Evolutionary conservation across 2,797 vertebrate species (phyloP).

Genomic region (Macropus fuliginosus): DNA sequence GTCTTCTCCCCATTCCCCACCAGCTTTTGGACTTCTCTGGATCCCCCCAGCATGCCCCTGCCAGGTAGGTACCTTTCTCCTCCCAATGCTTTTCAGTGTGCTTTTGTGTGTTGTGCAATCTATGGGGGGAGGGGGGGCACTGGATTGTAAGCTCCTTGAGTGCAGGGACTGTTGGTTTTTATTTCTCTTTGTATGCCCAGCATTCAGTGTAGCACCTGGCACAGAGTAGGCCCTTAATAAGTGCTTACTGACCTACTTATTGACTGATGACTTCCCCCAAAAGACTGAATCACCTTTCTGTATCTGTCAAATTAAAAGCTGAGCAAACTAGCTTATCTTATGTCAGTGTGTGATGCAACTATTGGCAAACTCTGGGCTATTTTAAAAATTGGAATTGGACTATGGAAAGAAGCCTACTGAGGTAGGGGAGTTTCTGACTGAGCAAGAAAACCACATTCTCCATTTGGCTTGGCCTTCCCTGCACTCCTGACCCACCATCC

Average conservation of each 20-base stretch:
- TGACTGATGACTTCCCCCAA: conserved; percentile 24
- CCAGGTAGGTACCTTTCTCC: background rate
- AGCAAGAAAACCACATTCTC: conserved; percentile 56
- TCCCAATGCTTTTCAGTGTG: background rate
- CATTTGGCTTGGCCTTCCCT: background rate
- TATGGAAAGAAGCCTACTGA: conserved; percentile 2
- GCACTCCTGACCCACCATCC: background rate
- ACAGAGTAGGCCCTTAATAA: conserved; percentile 14
- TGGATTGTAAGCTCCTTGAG: background rate
- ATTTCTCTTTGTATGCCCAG: conserved; percentile 25
- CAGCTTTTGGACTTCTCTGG: background rate
- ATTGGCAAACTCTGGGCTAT: conserved; percentile 29
- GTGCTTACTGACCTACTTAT: background rate
- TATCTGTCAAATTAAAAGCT: conserved; percentile 23
- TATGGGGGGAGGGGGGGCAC: background rate
- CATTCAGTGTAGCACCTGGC: conserved; percentile 4
- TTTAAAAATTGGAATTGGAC: conserved; percentile 48
- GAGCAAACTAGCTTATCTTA: conserved; percentile 43
- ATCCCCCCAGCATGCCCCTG: background rate
- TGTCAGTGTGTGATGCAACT: conserved; percentile 25
- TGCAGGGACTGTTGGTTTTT: conserved; percentile 39
- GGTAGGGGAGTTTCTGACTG: conserved; percentile 50
- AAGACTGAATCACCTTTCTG: conserved; percentile 57
- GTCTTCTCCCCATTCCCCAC: background rate
- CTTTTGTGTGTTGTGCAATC: background rate